Evolutionary conservation across 2,888 invertebrate genomes (phyloP).

Genomic region (Rotaria macrura): DNA sequence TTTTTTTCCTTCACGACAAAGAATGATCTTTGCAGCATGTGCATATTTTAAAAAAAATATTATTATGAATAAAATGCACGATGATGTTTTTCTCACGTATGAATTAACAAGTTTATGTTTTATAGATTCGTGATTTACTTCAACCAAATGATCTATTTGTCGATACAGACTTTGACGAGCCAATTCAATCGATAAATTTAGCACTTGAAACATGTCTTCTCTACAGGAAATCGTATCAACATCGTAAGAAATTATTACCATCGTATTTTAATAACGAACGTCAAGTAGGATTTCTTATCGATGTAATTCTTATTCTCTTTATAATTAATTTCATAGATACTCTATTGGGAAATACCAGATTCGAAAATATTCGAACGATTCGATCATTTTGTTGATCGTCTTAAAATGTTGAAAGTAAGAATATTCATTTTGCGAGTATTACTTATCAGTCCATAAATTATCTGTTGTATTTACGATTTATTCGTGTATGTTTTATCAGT

Average conservation of each 20-base stretch:
- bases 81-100: no score
- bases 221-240: constrained; percentile 46
- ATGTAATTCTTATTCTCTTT: no score
- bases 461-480: no score
- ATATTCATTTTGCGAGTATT: no score
- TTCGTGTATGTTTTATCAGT: no score
- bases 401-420: not conserved
- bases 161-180: constrained; percentile 79
- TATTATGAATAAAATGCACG: no score
- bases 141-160: constrained; percentile 80
- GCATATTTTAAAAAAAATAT: no score
- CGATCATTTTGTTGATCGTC: not conserved
- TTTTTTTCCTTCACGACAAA: no score
- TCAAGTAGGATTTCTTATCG: constrained; percentile 44
- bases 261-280: constrained; percentile 44
- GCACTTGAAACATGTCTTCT: constrained; percentile 41
- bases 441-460: no score
- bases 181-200: constrained; percentile 63
- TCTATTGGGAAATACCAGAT: constrained; percentile 54
- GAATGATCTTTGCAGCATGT: no score
- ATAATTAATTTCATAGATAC: constrained; percentile 54
- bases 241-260: constrained; percentile 44
- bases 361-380: not conserved
- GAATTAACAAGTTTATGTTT: not conserved
- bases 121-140: constrained; percentile 18